Evolutionary conservation across 2,113 vertebrate species (phyloP), one percentile per base, ranked within the genome.

Genomic region (Leptocoma aspasia): DNA sequence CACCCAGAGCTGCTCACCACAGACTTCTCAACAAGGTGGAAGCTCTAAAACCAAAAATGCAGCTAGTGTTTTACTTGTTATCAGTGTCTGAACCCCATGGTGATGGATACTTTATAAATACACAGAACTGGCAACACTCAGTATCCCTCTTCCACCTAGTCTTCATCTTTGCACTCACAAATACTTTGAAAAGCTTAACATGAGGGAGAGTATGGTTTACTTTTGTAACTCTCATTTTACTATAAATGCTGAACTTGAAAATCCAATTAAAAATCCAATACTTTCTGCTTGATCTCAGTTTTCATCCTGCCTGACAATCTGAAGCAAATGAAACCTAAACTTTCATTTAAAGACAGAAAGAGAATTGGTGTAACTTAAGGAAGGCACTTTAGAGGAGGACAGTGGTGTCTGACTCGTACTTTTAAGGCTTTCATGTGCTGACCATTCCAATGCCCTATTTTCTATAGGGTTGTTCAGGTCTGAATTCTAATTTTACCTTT

Each of bases 221-320:
- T 87, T 83, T n/a, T 6, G 1, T 33, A 57, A 59, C 21, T 89
- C 45, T 70, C 47, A 50, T 78, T 86, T 86, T 66, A 49, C 33
- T 59, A 16, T 17, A 86, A 61, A 64, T 24, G 53, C 44, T 71
- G 57, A 79, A 53, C 83, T 70, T 83, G 54, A 78, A 90, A 89
- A 92, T 91, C 42, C 33, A 89, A 66, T 92, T 89, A 59, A 73
- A 96, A 86, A 83, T 59, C 54, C 35, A 89, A 61, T 77, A 59
- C 23, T 81, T 86, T 61, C 57, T 78, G 27, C 35, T 84, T 54
- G 19, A 47, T 87, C 68, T 92, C 64, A 70, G 50, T 57, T 91
- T 91, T 84, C 10, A 3, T 75, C 68, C 59, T 78, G 64, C 9
- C 18, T 91, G 52, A 89, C 60, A 65, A 56, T 57, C 42, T 86